A percentile compares a stretch with the other conserved stretches of the same genome.
Evolutionary conservation across 2,888 invertebrate species (phyloP).

Genomic region (Muscina levida): DNA sequence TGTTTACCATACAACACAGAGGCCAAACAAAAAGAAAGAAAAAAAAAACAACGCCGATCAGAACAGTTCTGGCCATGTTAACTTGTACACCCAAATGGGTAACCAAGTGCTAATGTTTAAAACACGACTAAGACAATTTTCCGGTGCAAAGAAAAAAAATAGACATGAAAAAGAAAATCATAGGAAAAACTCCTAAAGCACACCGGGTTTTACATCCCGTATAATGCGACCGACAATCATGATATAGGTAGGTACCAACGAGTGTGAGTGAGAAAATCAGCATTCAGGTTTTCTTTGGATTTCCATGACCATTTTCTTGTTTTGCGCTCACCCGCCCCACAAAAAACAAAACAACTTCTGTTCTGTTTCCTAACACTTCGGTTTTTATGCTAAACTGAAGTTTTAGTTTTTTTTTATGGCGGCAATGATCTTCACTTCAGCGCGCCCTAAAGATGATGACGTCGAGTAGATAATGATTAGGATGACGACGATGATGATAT

Average conservation of each 20-base stretch:
- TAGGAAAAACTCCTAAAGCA: constrained; percentile 12
- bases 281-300: constrained; percentile 39
- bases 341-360: constrained; percentile 26
- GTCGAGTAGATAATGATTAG: no score
- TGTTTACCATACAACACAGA: not conserved
- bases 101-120: constrained; percentile 5
- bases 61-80: no score
- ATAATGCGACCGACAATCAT: constrained; percentile 18
- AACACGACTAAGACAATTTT: constrained; percentile 44
- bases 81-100: constrained; percentile 2
- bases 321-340: constrained; percentile 33
- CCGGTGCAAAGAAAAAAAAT: constrained; percentile 44
- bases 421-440: constrained; percentile 13
- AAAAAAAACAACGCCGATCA: not conserved
- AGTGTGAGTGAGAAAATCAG: not conserved
- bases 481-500: constrained; percentile 6
- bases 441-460: constrained; percentile 9
- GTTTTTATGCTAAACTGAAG: constrained; percentile 24
- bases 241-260: not conserved
- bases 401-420: not conserved
- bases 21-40: no score
- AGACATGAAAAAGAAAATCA: not conserved
- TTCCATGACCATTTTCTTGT: constrained; percentile 51
- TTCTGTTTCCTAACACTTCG: constrained; percentile 36
- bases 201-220: not conserved